Evolutionary conservation across 1,140 invertebrate genomes (phyloP).

Genomic region (Nylanderia fulva): DNA sequence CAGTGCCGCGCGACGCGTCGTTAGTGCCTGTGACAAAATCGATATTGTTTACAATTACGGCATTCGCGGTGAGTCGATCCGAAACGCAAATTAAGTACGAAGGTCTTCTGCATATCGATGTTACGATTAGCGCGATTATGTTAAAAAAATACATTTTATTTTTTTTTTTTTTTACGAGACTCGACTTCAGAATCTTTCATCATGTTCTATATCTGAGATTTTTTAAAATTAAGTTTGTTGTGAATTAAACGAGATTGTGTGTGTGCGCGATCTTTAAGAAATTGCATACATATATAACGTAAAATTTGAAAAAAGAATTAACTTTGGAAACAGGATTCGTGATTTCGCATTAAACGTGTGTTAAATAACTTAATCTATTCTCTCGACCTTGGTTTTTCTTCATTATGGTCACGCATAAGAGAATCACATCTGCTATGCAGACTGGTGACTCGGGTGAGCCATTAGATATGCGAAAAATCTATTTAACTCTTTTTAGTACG

Average conservation of each 20-base stretch:
- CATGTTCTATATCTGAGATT: neutral
- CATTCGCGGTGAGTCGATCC: constrained; percentile 29
- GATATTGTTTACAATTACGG: neutral
- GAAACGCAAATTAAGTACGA: neutral
- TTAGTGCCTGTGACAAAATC: neutral
- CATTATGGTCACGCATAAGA: constrained; percentile 28
- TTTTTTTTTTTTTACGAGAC: neutral
- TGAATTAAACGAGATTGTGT: neutral
- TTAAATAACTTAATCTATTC: neutral
- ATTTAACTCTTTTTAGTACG: constrained; percentile 32
- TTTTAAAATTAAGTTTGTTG: neutral
- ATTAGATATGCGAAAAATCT: constrained; percentile 45
- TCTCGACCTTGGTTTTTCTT: constrained; percentile 33
- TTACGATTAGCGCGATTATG: neutral
- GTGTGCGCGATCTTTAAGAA: neutral
- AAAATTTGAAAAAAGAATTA: neutral
- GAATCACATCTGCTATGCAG: constrained; percentile 28
- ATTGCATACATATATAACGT: neutral
- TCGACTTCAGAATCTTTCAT: neutral
- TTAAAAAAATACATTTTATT: neutral
- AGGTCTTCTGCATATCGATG: neutral
- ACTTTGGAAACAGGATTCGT: too few relatives aligned
- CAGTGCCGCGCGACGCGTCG: constrained; percentile 38
- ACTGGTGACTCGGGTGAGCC: too few relatives aligned
- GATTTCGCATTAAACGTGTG: neutral